Conservation (phyloP, 92 coral and sea anemone genomes). For the Epizoanthus fatuus region DNA sequence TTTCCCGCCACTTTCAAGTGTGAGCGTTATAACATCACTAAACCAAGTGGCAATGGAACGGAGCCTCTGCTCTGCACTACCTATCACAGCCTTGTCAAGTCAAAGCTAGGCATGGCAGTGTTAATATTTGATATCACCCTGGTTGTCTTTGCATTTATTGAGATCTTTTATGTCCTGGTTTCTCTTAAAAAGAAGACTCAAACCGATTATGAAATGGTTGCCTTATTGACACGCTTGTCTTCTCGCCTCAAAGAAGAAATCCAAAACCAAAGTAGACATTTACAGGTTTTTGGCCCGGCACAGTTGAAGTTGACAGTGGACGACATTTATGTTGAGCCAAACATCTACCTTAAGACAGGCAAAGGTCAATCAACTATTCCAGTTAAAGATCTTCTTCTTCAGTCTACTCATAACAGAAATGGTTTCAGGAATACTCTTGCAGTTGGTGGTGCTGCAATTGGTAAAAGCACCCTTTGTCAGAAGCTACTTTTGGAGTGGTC, state of each 20-base stretch:
- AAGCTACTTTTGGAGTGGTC: slow-evolving; percentile 39
- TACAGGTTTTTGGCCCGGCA: slow-evolving; percentile 37
- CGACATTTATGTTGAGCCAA: slow-evolving; percentile 34
- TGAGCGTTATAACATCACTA: slow-evolving; percentile 10
- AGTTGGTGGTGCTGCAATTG: slow-evolving; percentile 31
- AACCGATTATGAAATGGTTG: slow-evolving; percentile 47
- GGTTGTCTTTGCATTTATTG: slow-evolving; percentile 33
- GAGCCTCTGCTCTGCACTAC: slow-evolving; percentile 34
- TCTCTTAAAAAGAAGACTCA: slow-evolving; percentile 33
- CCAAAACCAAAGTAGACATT: slow-evolving; percentile 26
- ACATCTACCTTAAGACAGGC: slow-evolving; percentile 30
- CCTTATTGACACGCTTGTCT: slow-evolving; percentile 32
- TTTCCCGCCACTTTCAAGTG: slow-evolving; percentile 30
- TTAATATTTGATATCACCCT: slow-evolving; percentile 18
- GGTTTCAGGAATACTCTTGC: slow-evolving; percentile 15
- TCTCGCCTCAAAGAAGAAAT: slow-evolving; percentile 42
- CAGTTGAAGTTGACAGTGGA: slow-evolving; percentile 38
- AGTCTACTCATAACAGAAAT: not conserved
- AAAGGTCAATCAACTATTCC: slow-evolving; percentile 20
- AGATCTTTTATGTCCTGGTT: slow-evolving; percentile 35
- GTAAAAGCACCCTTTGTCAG: slow-evolving; percentile 40
- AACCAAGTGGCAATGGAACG: not conserved
- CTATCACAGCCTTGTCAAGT: slow-evolving; percentile 30
- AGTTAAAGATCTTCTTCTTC: slow-evolving; percentile 5
- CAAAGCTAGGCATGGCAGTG: slow-evolving; percentile 23